Conservation (phyloP, 2,797 vertebrate species). For the Streptopelia turtur region DNA sequence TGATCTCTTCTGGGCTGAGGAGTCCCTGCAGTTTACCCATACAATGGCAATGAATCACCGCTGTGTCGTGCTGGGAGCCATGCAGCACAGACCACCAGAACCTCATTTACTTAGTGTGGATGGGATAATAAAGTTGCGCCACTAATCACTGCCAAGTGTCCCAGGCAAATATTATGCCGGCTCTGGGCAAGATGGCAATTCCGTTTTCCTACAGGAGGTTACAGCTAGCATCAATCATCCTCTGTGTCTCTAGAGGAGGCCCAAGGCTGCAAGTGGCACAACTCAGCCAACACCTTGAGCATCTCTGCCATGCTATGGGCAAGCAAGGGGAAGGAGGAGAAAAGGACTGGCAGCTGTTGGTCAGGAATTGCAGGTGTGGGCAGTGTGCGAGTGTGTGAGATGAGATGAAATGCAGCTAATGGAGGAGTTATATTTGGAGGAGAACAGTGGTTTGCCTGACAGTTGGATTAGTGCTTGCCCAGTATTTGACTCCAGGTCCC, state of each 20-base stretch:
- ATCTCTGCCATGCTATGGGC: neutral
- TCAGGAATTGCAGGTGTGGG: neutral
- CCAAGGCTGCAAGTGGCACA: neutral
- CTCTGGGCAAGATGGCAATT: neutral
- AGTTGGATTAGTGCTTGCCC: neutral
- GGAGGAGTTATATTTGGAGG: neutral
- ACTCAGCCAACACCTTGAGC: neutral
- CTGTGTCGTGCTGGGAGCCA: neutral
- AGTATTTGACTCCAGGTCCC: neutral
- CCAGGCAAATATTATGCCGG: neutral
- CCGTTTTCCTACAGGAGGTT: neutral
- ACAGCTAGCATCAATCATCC: neutral
- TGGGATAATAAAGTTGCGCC: neutral
- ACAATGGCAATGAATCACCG: neutral
- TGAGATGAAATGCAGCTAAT: neutral
- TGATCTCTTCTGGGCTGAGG: neutral
- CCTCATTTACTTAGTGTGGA: neutral
- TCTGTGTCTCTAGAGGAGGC: neutral
- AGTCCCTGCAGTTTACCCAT: neutral
- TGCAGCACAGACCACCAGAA: neutral
- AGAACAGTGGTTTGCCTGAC: neutral
- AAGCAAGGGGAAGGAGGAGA: neutral
- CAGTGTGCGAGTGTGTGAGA: fast-evolving
- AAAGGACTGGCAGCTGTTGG: neutral
- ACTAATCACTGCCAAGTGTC: neutral